Evolutionary conservation across 2,888 invertebrate genomes (phyloP).

Genomic region (Brachylomia viminalis): DNA sequence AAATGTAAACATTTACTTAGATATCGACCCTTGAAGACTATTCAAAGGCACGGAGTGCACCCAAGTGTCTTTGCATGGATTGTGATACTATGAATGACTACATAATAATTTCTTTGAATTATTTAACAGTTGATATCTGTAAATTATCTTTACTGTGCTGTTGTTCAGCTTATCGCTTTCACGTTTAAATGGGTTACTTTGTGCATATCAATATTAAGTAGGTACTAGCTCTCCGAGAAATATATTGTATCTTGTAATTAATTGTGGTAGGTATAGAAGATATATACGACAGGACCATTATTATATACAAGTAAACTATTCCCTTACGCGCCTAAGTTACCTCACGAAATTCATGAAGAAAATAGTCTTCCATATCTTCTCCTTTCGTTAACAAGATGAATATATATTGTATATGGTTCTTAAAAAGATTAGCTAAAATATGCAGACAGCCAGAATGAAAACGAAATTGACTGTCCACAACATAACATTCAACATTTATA

Average conservation of each 20-base stretch:
- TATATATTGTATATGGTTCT: neutral
- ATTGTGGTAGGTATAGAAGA: neutral
- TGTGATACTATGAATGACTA: conserved; percentile 31
- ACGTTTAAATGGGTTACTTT: conserved; percentile 28
- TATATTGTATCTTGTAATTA: conserved; percentile 1
- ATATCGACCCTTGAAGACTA: neutral
- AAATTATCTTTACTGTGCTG: conserved; percentile 47
- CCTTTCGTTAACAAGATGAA: neutral
- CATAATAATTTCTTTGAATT: conserved; percentile 51
- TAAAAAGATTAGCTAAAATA: neutral
- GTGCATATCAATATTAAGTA: conserved; percentile 23
- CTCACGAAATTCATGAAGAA: no score
- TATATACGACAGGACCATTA: no score
- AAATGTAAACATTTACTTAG: no score
- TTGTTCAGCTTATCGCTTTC: conserved; percentile 37
- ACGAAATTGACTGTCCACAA: no score
- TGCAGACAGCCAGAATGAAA: neutral
- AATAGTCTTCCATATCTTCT: no score
- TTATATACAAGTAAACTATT: no score
- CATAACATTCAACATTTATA: neutral
- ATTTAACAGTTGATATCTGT: conserved; percentile 45
- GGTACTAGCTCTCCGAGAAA: conserved; percentile 16
- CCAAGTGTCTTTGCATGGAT: neutral
- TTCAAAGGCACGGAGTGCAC: neutral
- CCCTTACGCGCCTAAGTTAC: no score